phyloP scores from a whole-genome alignment of 1,140 invertebrate genomes.

The Pantala flavescens region DNA sequence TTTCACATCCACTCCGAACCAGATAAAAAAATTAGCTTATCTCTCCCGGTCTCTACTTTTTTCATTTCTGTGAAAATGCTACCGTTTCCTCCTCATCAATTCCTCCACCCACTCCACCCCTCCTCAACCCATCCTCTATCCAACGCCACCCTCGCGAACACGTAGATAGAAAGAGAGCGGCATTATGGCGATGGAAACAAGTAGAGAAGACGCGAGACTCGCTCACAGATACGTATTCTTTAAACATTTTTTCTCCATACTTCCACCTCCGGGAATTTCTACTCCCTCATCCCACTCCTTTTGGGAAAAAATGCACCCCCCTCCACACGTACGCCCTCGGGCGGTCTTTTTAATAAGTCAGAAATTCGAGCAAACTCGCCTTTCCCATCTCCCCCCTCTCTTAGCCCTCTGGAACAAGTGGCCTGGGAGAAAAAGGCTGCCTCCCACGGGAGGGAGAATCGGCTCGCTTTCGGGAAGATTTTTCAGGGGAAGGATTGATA shows the following conservation, averaged over 20 bases:
- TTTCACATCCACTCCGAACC: too few relatives aligned
- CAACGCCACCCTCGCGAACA: background rate
- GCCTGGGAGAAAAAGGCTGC: background rate
- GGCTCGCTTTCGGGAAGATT: background rate
- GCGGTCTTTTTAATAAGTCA: constrained; percentile 1
- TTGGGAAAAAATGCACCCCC: background rate
- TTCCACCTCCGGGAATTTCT: background rate
- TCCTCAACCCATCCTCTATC: background rate
- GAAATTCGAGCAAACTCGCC: background rate
- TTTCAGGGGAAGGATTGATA: background rate
- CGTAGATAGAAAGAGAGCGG: too few relatives aligned
- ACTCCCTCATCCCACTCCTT: background rate
- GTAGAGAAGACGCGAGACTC: too few relatives aligned
- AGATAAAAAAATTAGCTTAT: too few relatives aligned
- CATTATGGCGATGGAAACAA: too few relatives aligned
- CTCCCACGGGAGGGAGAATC: too few relatives aligned
- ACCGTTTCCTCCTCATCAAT: too few relatives aligned
- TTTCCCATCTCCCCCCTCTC: background rate
- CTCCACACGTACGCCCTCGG: background rate
- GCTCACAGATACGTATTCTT: too few relatives aligned
- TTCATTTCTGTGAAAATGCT: too few relatives aligned
- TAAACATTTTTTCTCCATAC: too few relatives aligned
- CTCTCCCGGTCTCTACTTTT: too few relatives aligned
- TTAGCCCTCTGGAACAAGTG: background rate
- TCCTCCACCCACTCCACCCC: background rate